Conservation (phyloP, 2,888 invertebrate genomes). For the Parelbella ahira region DNA sequence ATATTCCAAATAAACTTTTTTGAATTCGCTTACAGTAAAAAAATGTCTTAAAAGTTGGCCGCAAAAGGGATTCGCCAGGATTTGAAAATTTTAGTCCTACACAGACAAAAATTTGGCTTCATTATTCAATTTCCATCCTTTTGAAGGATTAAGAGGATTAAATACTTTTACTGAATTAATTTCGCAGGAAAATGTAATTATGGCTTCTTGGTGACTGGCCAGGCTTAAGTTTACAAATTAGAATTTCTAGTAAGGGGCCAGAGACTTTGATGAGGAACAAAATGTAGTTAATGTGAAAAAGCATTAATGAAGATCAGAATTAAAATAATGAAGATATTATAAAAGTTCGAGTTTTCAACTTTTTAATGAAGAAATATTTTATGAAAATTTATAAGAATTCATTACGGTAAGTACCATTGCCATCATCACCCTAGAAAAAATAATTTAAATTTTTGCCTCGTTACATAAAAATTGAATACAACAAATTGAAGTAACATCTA, state of each 20-base stretch:
- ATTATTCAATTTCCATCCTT: constrained; percentile 19
- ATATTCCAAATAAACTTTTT: too few species aligned
- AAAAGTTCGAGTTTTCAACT: too few species aligned
- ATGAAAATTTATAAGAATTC: too few species aligned
- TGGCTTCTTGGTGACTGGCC: constrained; percentile 5
- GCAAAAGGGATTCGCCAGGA: constrained; percentile 5
- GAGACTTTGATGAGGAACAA: constrained; percentile 1
- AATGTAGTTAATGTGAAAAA: constrained; percentile 8
- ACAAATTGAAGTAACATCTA: too few species aligned
- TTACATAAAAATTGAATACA: too few species aligned
- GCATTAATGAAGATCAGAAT: constrained; percentile 2
- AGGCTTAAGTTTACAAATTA: constrained; percentile 7
- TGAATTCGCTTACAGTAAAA: too few species aligned
- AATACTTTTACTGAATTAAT: constrained; percentile 19
- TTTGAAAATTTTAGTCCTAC: constrained; percentile 12
- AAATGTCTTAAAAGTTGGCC: constrained; percentile 5
- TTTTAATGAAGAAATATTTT: too few species aligned
- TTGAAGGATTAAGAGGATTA: constrained; percentile 20
- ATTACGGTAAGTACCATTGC: too few species aligned
- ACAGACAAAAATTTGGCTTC: constrained; percentile 18
- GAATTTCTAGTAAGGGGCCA: constrained; percentile 3
- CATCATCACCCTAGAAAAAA: too few species aligned
- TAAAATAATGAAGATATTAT: not conserved
- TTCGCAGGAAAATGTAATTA: constrained; percentile 11
- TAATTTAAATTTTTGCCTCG: too few species aligned